Evolutionary conservation across 2,888 invertebrate genomes (phyloP).

Genomic region (Timema cristinae): DNA sequence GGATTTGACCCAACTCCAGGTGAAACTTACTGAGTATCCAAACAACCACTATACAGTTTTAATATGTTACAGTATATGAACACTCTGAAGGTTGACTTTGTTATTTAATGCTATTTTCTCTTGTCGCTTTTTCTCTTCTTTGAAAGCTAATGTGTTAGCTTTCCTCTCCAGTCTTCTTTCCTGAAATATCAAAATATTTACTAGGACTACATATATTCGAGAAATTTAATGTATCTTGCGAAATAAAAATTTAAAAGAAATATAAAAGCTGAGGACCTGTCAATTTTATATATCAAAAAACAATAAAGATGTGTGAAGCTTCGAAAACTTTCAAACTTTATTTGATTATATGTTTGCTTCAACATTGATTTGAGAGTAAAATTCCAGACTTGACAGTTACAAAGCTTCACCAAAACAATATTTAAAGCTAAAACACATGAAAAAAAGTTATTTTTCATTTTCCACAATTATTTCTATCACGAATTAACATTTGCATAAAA

Average conservation of each 20-base stretch:
- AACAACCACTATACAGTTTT: too few species aligned
- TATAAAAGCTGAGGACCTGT: neutral
- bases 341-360: too few species aligned
- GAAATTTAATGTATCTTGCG: neutral
- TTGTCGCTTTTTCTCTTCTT: conserved; percentile 77
- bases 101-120: conserved; percentile 74
- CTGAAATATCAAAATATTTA: conserved; percentile 36
- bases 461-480: neutral
- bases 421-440: too few species aligned
- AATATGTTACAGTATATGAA: conserved; percentile 14
- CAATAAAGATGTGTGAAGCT: neutral
- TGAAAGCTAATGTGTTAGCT: conserved; percentile 75
- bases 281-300: neutral
- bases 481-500: neutral
- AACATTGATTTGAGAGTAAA: too few species aligned
- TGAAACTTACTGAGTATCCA: too few species aligned
- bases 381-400: too few species aligned
- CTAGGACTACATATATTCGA: neutral
- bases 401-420: too few species aligned
- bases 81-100: conserved; percentile 45
- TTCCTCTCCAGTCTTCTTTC: conserved; percentile 79
- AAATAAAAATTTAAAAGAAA: neutral
- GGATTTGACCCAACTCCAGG: too few species aligned
- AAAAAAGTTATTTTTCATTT: too few species aligned
- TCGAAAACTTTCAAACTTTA: neutral